These are phyloP conservation scores for Eupithecia insigniata DNA, from an alignment of 2,888 invertebrate species.

Conservation along the genomic window DNA sequence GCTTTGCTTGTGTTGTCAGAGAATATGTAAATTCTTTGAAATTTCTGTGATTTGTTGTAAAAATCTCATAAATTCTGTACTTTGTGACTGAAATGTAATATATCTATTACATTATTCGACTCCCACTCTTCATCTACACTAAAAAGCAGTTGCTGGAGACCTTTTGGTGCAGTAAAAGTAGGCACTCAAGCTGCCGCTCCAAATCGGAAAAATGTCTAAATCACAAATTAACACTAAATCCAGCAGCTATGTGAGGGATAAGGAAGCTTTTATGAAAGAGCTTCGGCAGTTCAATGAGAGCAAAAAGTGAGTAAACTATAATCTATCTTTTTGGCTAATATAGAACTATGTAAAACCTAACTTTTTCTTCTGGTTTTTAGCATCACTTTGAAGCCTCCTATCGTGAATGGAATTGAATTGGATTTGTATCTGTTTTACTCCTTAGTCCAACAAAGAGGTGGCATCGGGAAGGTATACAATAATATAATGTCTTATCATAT, in stretches of 20 bases:
- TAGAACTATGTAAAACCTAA: not conserved
- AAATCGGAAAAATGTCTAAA: conserved; percentile 72
- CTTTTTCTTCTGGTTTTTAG: conserved; percentile 79
- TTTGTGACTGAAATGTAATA: conserved; percentile 10
- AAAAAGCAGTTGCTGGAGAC: not conserved
- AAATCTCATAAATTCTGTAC: conserved; percentile 19
- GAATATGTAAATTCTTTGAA: not conserved
- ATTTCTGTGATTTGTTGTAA: not conserved
- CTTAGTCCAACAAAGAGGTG: conserved; percentile 95
- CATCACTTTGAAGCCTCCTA: conserved; percentile 85
- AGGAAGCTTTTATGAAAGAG: conserved; percentile 92
- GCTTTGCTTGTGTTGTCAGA: not conserved
- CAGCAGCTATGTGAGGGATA: conserved; percentile 90
- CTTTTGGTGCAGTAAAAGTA: not conserved
- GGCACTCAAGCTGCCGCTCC: conserved; percentile 32
- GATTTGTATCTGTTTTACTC: conserved; percentile 96
- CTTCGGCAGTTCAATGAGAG: conserved; percentile 95
- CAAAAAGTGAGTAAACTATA: conserved; percentile 90
- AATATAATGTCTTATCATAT: not conserved
- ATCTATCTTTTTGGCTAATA: not conserved
- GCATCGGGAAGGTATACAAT: conserved; percentile 94
- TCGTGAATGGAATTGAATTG: conserved; percentile 94
- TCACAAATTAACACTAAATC: conserved; percentile 82
- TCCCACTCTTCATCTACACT: not conserved
- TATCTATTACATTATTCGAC: not conserved